Base-by-base conservation (phyloP, 2,113 vertebrate genomes). In the Tichodroma muraria region DNA sequence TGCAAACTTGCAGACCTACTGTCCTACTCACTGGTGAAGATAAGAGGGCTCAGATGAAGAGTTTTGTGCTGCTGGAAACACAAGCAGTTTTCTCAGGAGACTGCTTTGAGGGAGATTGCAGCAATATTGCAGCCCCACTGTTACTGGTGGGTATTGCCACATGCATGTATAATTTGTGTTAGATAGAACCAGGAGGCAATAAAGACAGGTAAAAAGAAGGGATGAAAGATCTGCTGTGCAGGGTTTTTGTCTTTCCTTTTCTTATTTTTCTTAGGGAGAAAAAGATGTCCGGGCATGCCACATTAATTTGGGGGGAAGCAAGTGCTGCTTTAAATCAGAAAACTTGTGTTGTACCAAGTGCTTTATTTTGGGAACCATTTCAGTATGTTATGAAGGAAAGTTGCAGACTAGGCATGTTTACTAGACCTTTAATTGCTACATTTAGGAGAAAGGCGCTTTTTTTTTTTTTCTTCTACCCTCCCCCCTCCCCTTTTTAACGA, bases 401-500 rank as follows among this genome's bases (percentile, higher is more conserved):
- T 97, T 97, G 94, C 95, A 85, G 91, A 96, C 88, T 92, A 96
- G 95, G 96, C 97, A 96, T 94, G 94, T 97, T 97, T 97, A 89
- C 82, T 90, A 95, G 94, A 97, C 94, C 79, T 98, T 97, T 96
- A 97, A 97, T 97, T 98, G 96, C 97, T 95, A 96, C 90, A 95
- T 96, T 96, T 96, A 91, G 91, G 96, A 96, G 92, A 96, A 97
- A 97, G 81, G 64, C 65, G 0, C 19, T 27, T 23, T 80, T 78
- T 54, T 54, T 45, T 63, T 59, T 19, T 50, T 10, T 2, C n/a
- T 68, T 31, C 31, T 28, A 45, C 13, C 42, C 54, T 30, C 25
- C 45, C 30, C 78, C 61, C 78, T 35, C 81, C 27, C 40, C 25
- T 87, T 88, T 94, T 93, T 96, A 93, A 96, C 7, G 56, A 98